Evolutionary conservation across 2,888 invertebrate genomes (phyloP), one percentile per base, ranked within the genome.

Genomic region (Himalopsyche tibetana): DNA sequence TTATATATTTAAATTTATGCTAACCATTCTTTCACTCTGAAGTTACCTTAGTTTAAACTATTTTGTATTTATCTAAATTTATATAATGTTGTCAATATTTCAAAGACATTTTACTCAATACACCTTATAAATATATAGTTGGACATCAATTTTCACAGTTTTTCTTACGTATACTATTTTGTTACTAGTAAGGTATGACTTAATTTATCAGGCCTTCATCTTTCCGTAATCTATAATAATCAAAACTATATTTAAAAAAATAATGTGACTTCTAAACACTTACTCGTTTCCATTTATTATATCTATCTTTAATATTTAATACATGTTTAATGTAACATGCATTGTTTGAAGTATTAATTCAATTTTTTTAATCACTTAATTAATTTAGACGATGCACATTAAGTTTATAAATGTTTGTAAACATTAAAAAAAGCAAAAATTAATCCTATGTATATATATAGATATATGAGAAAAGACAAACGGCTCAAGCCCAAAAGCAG

Each of bases 141-240:
- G 84, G 84, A 84, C 84, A 84, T 81, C 63, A 56, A 55, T 81
- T 84, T 84, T 84, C 84, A 84, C 81, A 84, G 84, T 81, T 84
- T 80, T 80, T 84, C 80, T 84, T 84, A 84, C 84, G 81, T 84
- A 84, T 84, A 84, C 84, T 84, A 84, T 83, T 42, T 55, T 55
- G 36, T 82, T 55, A 74, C 74, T 28, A 74, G 19, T 36, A 12
- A 74, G 74, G 74, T 74, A 74, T 74, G 74, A 74, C 74, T 74
- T 74, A 74, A 38, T 36, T 74, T 74, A 74, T 74, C 74, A 74
- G 74, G 74, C 74, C 74, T 74, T 74, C 74, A 4, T 74, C 74
- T 2, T 36, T 38, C 74, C 74, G 4, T 74, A 74, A 36, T 74
- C 74, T 74, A 63, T 63, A 63, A 28, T 63, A 19, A 63, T 63